These are phyloP conservation scores for Erpobdella octoculata DNA, from an alignment of 2,888 invertebrate species.

Conservation along the genomic window DNA sequence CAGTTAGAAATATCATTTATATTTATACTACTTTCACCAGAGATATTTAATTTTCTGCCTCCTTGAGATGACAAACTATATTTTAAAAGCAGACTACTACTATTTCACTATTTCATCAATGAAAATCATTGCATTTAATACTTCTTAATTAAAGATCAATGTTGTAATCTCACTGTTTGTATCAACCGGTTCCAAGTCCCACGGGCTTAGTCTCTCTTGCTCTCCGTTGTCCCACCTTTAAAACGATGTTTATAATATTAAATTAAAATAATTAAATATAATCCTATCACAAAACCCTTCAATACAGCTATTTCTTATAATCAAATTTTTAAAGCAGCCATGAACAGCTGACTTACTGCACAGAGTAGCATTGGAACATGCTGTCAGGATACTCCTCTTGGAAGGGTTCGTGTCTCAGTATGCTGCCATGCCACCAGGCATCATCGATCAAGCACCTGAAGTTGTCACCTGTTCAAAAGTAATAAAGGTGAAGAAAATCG, in stretches of 20 bases:
- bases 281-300: too few relatives aligned
- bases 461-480: constrained; percentile 57
- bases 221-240: constrained; percentile 98
- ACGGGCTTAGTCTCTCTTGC: constrained; percentile 76
- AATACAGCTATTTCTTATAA: too few relatives aligned
- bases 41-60: background rate
- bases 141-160: background rate
- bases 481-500: too few relatives aligned
- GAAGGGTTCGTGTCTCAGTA: constrained; percentile 63
- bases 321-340: too few relatives aligned
- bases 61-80: background rate
- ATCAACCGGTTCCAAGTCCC: constrained; percentile 82
- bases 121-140: background rate
- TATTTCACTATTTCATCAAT: too few relatives aligned
- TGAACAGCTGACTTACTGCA: too few relatives aligned
- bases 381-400: constrained; percentile 64
- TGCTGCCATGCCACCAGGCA: constrained; percentile 88
- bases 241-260: too few relatives aligned
- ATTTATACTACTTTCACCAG: too few relatives aligned
- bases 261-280: too few relatives aligned
- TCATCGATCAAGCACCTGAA: constrained; percentile 90
- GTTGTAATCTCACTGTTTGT: constrained; percentile 40
- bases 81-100: background rate
- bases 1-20: too few relatives aligned
- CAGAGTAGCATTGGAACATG: constrained; percentile 63